Evolutionary conservation across 2,113 vertebrate genomes (phyloP).

Genomic region (Tenrec ecaudatus): DNA sequence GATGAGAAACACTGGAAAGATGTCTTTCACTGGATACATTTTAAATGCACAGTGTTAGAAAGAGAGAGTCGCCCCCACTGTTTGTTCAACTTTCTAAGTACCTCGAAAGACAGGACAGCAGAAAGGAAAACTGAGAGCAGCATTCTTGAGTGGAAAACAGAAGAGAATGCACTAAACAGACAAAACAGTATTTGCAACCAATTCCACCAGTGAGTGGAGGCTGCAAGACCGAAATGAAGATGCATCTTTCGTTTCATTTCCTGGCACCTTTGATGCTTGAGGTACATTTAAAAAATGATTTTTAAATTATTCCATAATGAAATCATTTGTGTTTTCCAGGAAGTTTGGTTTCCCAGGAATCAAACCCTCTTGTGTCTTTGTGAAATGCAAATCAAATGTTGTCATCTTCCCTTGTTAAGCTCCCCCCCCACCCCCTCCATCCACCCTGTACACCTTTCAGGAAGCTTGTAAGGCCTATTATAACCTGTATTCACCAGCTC

Average conservation of each 20-base stretch:
- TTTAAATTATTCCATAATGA: neutral
- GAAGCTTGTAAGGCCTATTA: neutral
- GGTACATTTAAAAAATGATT: too few species aligned
- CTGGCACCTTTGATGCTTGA: neutral
- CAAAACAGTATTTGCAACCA: neutral
- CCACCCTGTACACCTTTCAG: neutral
- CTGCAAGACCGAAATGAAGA: neutral
- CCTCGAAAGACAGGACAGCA: neutral
- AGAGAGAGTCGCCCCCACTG: neutral
- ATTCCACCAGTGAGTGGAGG: constrained; percentile 12
- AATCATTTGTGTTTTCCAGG: neutral
- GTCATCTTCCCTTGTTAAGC: neutral
- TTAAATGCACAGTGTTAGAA: neutral
- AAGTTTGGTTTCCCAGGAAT: neutral
- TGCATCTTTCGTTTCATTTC: constrained; percentile 28
- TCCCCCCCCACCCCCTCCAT: neutral
- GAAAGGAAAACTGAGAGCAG: neutral
- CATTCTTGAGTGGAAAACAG: neutral
- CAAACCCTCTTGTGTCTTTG: neutral
- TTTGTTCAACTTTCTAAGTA: neutral
- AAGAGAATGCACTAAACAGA: too few species aligned
- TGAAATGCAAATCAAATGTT: neutral
- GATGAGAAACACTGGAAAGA: neutral
- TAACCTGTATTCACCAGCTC: neutral
- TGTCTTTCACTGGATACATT: neutral